Evolutionary conservation across 2,797 vertebrate species (phyloP), one percentile per base, ranked within the genome.

Genomic region (Anguilla obscura): DNA sequence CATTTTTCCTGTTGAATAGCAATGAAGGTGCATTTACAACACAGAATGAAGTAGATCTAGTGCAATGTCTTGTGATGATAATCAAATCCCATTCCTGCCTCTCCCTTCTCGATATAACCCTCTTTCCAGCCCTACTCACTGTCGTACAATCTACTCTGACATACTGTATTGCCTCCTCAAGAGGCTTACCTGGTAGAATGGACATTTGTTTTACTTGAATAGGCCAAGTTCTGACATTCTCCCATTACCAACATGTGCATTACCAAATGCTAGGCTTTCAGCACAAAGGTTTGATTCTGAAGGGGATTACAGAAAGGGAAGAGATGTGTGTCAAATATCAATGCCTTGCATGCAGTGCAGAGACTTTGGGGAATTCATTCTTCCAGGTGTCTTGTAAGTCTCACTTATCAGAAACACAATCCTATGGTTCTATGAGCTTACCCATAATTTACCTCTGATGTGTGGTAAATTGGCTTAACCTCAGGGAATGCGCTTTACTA

Each of bases 291-390:
- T 74, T 2, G 69, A 74, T 10, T 33, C 12, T 74, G 69, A 14
- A 74, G 2, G 10, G 9, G 69, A 33, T 74, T 30, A 33, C 2
- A 74, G 30, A 74, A 69, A 14, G 69, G 69, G 69, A 74, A 33
- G 69, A 74, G 69, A 33, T 74, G 69, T 74, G 8, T 74, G 69
- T 74, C 9, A 74, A 74, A 74, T 33, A 74, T 33, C 69, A 74
- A 74, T 14, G 27, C 10, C 12, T 10, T 71, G 58, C 58, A 16
- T 60, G 12, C 58, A 21, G 58, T 69, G 24, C n/a, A 27, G 6
- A 27, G 66, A 30, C n/a, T 24, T 69, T 10, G 33, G 12, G n/a
- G 10, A 71, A 16, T 71, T 74, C 0, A 74, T 33, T 36, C 8
- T 12, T 74, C 33, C 69, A 14, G 30, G 69, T 74, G 30, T 74